Conservation (phyloP, 2,113 vertebrate genomes). For the Bombycilla garrulus region DNA sequence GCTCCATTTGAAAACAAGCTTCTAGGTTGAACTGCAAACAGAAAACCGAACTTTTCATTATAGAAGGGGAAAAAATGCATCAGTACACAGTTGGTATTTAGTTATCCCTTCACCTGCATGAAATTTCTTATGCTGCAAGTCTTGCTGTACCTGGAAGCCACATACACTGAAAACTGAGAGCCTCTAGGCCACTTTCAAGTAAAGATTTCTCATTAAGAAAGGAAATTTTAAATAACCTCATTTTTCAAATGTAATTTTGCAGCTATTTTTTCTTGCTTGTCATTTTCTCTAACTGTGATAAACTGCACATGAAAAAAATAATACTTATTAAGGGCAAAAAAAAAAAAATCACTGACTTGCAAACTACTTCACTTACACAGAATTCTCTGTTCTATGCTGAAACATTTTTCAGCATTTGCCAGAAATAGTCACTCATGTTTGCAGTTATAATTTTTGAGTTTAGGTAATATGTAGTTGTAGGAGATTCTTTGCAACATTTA, state of each 20-base stretch:
- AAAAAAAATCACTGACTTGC: not conserved
- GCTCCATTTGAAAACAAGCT: not conserved
- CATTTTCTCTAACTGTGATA: not conserved
- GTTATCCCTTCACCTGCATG: not conserved
- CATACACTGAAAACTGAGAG: not conserved
- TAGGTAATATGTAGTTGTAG: not conserved
- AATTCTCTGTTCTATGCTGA: not conserved
- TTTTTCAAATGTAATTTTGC: not conserved
- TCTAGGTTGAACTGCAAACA: not conserved
- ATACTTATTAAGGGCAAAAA: not conserved
- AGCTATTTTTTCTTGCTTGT: not conserved
- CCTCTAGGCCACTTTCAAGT: not conserved
- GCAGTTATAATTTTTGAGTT: not conserved
- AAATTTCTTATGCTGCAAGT: not conserved
- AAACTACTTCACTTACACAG: not conserved
- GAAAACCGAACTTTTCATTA: not conserved
- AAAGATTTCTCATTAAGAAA: not conserved
- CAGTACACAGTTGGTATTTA: not conserved
- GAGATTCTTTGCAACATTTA: not conserved
- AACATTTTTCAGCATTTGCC: not conserved
- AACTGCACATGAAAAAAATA: not conserved
- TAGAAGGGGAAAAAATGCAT: not conserved
- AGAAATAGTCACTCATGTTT: not conserved
- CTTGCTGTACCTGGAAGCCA: not conserved
- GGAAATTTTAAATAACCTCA: not conserved